phyloP scores from a whole-genome alignment of 2,113 vertebrate species.

The Gobius niger region DNA sequence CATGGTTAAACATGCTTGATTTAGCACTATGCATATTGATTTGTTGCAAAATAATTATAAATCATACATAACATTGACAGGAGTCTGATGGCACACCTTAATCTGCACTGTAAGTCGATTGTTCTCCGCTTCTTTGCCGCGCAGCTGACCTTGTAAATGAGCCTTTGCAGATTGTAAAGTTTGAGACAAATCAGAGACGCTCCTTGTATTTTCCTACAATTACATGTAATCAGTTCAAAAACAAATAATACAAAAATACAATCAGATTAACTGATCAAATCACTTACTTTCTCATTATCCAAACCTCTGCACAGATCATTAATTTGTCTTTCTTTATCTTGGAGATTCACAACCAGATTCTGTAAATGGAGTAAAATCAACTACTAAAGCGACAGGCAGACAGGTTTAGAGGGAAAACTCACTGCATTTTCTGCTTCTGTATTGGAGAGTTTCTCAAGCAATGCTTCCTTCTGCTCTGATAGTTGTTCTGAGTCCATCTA shows the following conservation, averaged over 20 bases:
- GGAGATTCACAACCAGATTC: conserved; percentile 82
- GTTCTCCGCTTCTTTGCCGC: conserved; percentile 87
- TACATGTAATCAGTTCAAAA: neutral
- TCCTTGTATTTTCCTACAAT: conserved; percentile 81
- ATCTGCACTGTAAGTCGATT: conserved; percentile 82
- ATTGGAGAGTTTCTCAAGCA: conserved; percentile 82
- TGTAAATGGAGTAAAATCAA: conserved; percentile 47
- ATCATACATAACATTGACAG: neutral
- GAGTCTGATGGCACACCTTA: conserved; percentile 70
- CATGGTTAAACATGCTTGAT: neutral
- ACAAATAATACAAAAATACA: neutral
- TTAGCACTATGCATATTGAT: neutral
- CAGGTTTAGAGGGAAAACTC: conserved; percentile 37
- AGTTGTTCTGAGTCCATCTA: conserved; percentile 79
- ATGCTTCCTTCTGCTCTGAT: conserved; percentile 77
- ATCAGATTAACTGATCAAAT: neutral
- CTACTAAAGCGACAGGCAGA: neutral
- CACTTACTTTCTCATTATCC: conserved; percentile 85
- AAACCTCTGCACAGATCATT: conserved; percentile 75
- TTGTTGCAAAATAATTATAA: neutral
- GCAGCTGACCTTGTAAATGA: conserved; percentile 85
- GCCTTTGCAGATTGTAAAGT: conserved; percentile 82
- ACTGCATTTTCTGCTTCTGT: conserved; percentile 86
- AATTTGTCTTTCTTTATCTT: conserved; percentile 84
- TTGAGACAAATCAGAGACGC: conserved; percentile 79